These are phyloP conservation scores for Arctocebus calabarensis DNA, from an alignment of 2,797 vertebrate genomes.

Conservation along the genomic window DNA sequence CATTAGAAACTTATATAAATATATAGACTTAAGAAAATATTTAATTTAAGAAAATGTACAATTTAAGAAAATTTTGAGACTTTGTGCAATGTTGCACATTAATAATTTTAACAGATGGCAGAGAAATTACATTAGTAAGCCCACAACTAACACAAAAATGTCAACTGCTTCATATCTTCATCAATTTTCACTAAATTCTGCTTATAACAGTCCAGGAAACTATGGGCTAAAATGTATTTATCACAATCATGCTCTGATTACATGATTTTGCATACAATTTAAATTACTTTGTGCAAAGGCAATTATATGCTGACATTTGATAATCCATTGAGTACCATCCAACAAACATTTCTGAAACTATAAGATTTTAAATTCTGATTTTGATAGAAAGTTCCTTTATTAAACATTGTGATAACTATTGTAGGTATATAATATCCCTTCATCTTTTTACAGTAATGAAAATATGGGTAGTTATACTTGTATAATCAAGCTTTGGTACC, in stretches of 20 bases:
- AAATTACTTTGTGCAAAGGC: neutral
- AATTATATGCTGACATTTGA: neutral
- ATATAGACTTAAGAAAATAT: neutral
- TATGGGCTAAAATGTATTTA: neutral
- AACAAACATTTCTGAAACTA: neutral
- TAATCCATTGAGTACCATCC: neutral
- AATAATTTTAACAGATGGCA: neutral
- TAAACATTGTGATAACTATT: neutral
- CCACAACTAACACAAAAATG: neutral
- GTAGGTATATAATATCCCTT: neutral
- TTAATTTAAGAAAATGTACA: neutral
- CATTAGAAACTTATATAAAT: neutral
- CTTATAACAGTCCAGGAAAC: neutral
- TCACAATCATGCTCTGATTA: neutral
- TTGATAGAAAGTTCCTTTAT: neutral
- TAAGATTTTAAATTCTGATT: neutral
- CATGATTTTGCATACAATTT: neutral
- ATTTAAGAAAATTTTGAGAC: neutral
- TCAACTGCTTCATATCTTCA: neutral
- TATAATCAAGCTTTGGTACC: neutral
- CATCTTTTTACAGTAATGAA: neutral
- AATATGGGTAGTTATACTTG: neutral
- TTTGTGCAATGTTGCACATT: neutral
- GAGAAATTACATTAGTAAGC: neutral
- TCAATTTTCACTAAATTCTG: neutral